Base-by-base conservation (phyloP, 2,113 vertebrate species). In the Poeciliopsis prolifica region DNA sequence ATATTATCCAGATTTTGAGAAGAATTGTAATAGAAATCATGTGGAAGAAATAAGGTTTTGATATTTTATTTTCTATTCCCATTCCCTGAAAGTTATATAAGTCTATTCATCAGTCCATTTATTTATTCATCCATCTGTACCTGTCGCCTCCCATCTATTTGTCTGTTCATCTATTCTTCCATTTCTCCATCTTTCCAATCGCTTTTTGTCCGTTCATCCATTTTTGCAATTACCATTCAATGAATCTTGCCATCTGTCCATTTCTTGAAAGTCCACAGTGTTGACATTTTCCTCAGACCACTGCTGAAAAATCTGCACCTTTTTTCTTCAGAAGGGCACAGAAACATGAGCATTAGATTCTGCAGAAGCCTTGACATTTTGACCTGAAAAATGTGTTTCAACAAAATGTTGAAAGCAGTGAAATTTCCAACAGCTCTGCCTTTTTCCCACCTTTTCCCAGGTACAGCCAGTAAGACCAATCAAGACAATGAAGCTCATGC, bases 401-500 rank as follows among this genome's bases (percentile, higher is more conserved):
- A 37, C 35, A 37, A 37, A 37, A 37, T 19, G 4, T 31, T 48
- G 10, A 37, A 1, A 67, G 48, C 33, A 22, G 9, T 26, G 24
- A 15, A 28, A 29, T 48, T 48, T 14, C 12, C 26, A 28, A 15
- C 15, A 4, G 4, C 24, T 42, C 13, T 65, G 29, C 9, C 22
- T 65, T 26, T 3, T 51, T 1, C 10, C 19, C 28, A 4, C n/a
- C 8, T 8, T 58, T 51, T 30, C 19, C 5, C 67, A 68, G 67
- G 67, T 51, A 68, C 67, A 51, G 42, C 42, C 15, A 68, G 67
- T 54, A 68, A 68, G 22, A 44, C 44, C 9, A 51, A 29, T 54
- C 44, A 68, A 30, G 67, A 68, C 40, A 54, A 51, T 8, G 66
- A 68, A 68, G 66, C 42, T 44, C 66, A 68, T 6, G 40, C 66